Evolutionary conservation across 2,113 vertebrate species (phyloP).

Genomic region (Balaenoptera acutorostrata): DNA sequence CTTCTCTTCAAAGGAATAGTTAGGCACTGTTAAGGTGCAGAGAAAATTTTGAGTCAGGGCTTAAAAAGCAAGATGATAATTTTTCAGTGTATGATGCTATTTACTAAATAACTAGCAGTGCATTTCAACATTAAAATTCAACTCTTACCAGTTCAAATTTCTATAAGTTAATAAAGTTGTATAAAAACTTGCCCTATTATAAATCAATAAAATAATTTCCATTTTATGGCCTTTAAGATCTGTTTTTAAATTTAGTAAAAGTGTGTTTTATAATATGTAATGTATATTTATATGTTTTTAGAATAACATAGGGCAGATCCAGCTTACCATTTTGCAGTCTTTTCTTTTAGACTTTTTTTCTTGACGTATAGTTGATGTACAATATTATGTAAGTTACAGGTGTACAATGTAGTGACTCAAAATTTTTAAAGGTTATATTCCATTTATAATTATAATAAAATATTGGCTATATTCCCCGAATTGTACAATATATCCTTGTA

Average conservation of each 20-base stretch:
- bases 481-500: not conserved
- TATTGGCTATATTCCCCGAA: not conserved
- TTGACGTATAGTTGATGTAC: not conserved
- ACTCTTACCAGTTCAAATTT: not conserved
- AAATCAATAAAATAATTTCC: not conserved
- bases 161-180: not conserved
- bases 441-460: not conserved
- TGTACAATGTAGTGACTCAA: not conserved
- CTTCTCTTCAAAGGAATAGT: not conserved
- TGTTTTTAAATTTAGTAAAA: not conserved
- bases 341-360: not conserved
- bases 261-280: not conserved
- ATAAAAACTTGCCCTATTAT: not conserved
- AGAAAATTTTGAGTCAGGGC: not conserved
- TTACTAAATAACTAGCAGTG: not conserved
- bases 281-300: not conserved
- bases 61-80: not conserved
- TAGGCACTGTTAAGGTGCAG: not conserved
- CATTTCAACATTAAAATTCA: not conserved
- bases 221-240: not conserved
- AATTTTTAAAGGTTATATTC: not conserved
- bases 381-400: not conserved
- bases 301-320: not conserved
- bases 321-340: not conserved
- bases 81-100: not conserved